Percentiles rank a stretch among this genome's conserved stretches.
phyloP scores from a whole-genome alignment of 2,888 invertebrate genomes.

The Drosophila nigritarsus region DNA sequence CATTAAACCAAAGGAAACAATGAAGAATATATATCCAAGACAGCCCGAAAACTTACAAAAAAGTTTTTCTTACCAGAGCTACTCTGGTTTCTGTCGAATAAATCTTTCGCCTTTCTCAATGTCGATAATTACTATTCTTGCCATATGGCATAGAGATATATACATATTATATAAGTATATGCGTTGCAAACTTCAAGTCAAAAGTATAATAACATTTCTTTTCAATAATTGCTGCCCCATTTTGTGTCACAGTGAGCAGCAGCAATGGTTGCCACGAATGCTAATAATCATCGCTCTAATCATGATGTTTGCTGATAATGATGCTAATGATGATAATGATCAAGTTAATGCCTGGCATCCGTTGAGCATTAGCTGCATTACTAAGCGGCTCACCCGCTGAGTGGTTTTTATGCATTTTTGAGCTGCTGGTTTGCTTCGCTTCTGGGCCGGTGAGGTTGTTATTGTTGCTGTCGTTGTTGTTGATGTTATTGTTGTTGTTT shows the following conservation, averaged over 20 bases:
- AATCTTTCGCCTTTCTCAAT: not conserved
- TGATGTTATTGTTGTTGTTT: not conserved
- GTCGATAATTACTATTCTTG: not conserved
- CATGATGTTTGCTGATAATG: constrained; percentile 33
- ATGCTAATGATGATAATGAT: constrained; percentile 37
- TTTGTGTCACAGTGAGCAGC: constrained; percentile 18
- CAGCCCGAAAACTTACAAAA: not conserved
- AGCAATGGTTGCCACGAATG: not conserved
- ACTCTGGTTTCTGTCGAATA: not conserved
- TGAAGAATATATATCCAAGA: not conserved
- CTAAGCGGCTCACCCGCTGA: constrained; percentile 30
- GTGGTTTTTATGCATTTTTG: constrained; percentile 62
- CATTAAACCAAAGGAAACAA: not conserved
- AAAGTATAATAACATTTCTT: not conserved
- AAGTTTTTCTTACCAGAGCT: too few species aligned
- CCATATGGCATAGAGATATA: not conserved
- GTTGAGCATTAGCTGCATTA: constrained; percentile 56
- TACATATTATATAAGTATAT: too few species aligned
- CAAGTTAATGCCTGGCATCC: constrained; percentile 46
- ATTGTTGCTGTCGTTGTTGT: not conserved
- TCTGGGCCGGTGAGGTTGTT: not conserved
- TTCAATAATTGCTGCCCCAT: not conserved
- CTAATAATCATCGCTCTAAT: not conserved
- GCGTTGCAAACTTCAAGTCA: not conserved
- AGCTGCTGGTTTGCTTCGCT: constrained; percentile 15